Conservation (phyloP, 2,888 invertebrate species). For the Archaeoteleia sp. region DNA sequence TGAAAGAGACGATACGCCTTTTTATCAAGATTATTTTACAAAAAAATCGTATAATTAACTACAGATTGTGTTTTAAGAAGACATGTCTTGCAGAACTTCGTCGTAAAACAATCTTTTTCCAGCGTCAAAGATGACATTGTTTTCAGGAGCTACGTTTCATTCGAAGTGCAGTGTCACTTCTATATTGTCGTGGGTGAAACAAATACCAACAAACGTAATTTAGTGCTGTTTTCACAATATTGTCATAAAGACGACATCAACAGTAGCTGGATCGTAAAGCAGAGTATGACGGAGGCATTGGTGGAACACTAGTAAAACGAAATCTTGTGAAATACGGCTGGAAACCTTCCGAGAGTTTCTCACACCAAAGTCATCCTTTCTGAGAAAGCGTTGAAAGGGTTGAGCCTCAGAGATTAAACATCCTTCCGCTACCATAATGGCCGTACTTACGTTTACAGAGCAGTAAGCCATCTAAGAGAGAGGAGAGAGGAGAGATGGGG, state of each 20-base stretch:
- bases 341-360: constrained; percentile 19
- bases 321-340: constrained; percentile 21
- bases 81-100: too few species aligned
- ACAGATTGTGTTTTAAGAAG: too few species aligned
- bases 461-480: constrained; percentile 23
- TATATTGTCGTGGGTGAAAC: background rate
- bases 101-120: too few species aligned
- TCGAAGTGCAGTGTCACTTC: background rate
- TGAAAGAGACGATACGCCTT: too few species aligned
- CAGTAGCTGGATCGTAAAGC: constrained; percentile 14
- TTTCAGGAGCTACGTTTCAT: too few species aligned
- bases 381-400: constrained; percentile 52
- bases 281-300: constrained; percentile 16
- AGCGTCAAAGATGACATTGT: too few species aligned
- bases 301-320: constrained; percentile 15
- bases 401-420: constrained; percentile 58
- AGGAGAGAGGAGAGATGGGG: constrained; percentile 5
- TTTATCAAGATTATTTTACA: too few species aligned
- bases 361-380: constrained; percentile 22
- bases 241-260: constrained; percentile 17
- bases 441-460: constrained; percentile 51
- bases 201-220: constrained; percentile 9
- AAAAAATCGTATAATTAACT: too few species aligned
- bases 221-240: constrained; percentile 11
- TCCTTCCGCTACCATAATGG: constrained; percentile 58